These are phyloP conservation scores for Drosophila mulleri DNA, from an alignment of 2,888 invertebrate species.

Conservation along the genomic window DNA sequence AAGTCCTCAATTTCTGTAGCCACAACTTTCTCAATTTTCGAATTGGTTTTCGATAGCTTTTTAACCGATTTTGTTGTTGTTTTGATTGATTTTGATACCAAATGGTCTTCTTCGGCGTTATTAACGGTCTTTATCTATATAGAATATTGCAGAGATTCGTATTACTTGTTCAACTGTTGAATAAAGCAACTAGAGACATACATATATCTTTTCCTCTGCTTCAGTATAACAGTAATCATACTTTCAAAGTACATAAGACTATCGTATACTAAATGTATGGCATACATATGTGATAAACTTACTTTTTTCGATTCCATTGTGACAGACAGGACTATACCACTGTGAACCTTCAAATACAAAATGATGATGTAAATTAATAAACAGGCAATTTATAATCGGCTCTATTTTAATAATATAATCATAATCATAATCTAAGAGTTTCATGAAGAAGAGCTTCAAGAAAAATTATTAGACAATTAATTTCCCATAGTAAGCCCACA, in stretches of 20 bases:
- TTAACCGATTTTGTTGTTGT: slow-evolving; percentile 14
- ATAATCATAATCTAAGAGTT: no score
- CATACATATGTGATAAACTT: background rate
- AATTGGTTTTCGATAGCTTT: slow-evolving; percentile 19
- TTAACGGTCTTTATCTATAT: slow-evolving; percentile 40
- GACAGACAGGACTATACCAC: background rate
- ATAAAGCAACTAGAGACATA: no score
- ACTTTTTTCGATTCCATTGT: slow-evolving; percentile 45
- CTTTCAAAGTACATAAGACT: no score
- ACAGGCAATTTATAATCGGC: no score
- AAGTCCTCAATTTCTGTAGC: slow-evolving; percentile 1
- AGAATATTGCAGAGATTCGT: background rate
- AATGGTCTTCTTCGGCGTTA: slow-evolving; percentile 65
- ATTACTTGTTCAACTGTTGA: background rate
- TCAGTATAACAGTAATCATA: no score
- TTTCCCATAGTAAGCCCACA: no score
- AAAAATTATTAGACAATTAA: no score
- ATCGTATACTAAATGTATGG: no score
- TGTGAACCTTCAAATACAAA: slow-evolving; percentile 8
- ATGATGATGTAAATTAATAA: no score
- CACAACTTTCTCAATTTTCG: slow-evolving; percentile 12
- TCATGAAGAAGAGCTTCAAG: no score
- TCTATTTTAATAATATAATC: no score
- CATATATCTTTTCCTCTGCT: no score
- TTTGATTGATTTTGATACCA: slow-evolving; percentile 43